Evolutionary conservation across 2,797 vertebrate genomes (phyloP).

Genomic region (Sandelia bainsii): DNA sequence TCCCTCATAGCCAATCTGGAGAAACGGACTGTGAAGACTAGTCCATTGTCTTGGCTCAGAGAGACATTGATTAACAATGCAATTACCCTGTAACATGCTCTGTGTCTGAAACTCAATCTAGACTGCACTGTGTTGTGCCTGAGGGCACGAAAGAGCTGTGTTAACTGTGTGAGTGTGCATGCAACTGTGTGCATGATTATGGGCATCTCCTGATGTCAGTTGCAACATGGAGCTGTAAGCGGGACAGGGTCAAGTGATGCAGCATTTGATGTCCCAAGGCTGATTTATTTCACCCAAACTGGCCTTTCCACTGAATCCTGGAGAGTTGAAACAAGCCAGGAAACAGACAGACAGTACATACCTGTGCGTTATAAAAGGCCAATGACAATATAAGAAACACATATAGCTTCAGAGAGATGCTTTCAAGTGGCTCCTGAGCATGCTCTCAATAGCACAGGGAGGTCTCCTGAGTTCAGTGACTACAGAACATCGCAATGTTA

Average conservation of each 20-base stretch:
- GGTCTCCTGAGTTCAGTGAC: slow-evolving; percentile 45
- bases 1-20: slow-evolving; percentile 76
- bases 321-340: slow-evolving; percentile 60
- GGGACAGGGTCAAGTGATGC: slow-evolving; percentile 48
- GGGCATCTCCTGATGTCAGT: slow-evolving; percentile 53
- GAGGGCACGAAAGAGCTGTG: slow-evolving; percentile 56
- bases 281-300: slow-evolving; percentile 60
- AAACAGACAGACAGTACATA: slow-evolving; percentile 62
- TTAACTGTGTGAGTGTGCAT: slow-evolving; percentile 41
- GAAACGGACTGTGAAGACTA: slow-evolving; percentile 74
- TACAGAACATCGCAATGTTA: slow-evolving; percentile 47
- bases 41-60: slow-evolving; percentile 79
- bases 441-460: slow-evolving; percentile 39
- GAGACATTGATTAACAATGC: slow-evolving; percentile 88
- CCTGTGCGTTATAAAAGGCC: slow-evolving; percentile 57
- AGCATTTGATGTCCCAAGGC: slow-evolving; percentile 56
- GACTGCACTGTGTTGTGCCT: slow-evolving; percentile 64
- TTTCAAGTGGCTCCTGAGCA: slow-evolving; percentile 50
- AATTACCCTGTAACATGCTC: slow-evolving; percentile 85
- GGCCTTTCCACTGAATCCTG: slow-evolving; percentile 60
- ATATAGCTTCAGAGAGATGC: slow-evolving; percentile 14
- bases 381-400: slow-evolving; percentile 39
- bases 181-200: slow-evolving; percentile 43
- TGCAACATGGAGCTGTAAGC: slow-evolving; percentile 52
- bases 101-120: slow-evolving; percentile 82